Evolutionary conservation across 2,888 invertebrate genomes (phyloP), one percentile per base, ranked within the genome.

Genomic region (Cordilura impudica): DNA sequence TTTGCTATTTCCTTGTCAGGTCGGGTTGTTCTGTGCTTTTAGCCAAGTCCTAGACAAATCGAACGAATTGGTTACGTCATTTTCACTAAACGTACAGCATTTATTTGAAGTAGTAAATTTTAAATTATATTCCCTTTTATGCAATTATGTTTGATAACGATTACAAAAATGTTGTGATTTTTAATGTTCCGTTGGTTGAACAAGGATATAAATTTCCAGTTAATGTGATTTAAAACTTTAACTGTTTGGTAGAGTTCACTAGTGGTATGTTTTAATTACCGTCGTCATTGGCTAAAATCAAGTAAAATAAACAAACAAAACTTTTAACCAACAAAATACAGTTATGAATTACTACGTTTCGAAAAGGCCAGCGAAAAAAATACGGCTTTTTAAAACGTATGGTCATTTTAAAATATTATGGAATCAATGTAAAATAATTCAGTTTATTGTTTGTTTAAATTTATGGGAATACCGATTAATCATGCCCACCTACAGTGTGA

Each of bases 401-500:
- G 63, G 63, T 63, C 51, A 29, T 60, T 61, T 53, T 23, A 49
- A 66, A 61, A 21, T 47, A 58, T 14, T 49, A 51, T 73, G 60
- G 51, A 39, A 73, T 74, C 66, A 66, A 70, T 47, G 31, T 74
- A 69, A 65, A 74, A 63, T 63, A 61, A 70, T 43, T 73, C 56
- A 51, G 49, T 19, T 53, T 60, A 23, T 47, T 70, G 51, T 29
- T 63, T 65, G 45, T 56, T 73, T 61, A 53, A 71, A 53, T 70
- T 61, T 66, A 49, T 56, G 74, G 56, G 63, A 63, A 63, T 70
- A 58, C 80, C 74, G 79, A 82, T 81, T 81, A 81, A 83, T 81
- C 81, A 75, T 78, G 82, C 81, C n/a, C 82, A 83, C 82, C 82
- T 80, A 81, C 77, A 78, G 82, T 81, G 82, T 82, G 81, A 83